Evolutionary conservation across 2,113 vertebrate species (phyloP).

Genomic region (Aspiorhynchus laticeps): DNA sequence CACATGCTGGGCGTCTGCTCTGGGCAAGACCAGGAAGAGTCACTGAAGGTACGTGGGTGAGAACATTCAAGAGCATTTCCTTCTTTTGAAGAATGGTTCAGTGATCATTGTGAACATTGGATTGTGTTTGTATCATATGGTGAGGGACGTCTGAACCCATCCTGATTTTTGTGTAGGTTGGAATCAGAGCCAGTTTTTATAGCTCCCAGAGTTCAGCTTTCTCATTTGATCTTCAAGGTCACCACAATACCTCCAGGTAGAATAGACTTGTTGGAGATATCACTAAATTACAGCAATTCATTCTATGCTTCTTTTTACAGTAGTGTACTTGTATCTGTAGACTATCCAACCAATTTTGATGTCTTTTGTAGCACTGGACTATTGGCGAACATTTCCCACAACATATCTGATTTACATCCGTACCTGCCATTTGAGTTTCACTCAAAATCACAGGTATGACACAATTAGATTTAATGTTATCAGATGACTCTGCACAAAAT

Average conservation of each 20-base stretch:
- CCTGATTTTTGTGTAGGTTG: slow-evolving; percentile 31
- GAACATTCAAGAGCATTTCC: background rate
- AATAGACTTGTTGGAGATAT: background rate
- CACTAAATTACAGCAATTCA: background rate
- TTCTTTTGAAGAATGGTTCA: slow-evolving; percentile 1
- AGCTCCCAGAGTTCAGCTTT: slow-evolving; percentile 24
- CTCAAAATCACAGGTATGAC: slow-evolving; percentile 46
- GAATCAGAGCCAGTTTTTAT: slow-evolving; percentile 30
- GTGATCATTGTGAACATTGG: background rate
- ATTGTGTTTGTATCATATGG: background rate
- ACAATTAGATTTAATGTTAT: background rate
- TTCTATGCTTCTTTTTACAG: background rate
- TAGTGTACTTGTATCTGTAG: background rate
- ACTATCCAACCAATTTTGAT: background rate
- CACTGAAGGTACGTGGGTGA: slow-evolving; percentile 75
- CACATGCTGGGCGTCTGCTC: slow-evolving; percentile 76
- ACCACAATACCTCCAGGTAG: slow-evolving; percentile 44
- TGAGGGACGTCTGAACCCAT: background rate
- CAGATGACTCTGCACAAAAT: too few species aligned
- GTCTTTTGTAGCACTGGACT: slow-evolving; percentile 41
- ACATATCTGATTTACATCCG: slow-evolving; percentile 43
- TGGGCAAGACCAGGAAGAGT: slow-evolving; percentile 64
- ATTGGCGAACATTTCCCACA: slow-evolving; percentile 44
- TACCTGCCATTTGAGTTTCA: slow-evolving; percentile 46
- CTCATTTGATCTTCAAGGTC: slow-evolving; percentile 42